These are phyloP conservation scores for Eurytoma californica DNA, from an alignment of 2,888 invertebrate genomes.

Conservation along the genomic window DNA sequence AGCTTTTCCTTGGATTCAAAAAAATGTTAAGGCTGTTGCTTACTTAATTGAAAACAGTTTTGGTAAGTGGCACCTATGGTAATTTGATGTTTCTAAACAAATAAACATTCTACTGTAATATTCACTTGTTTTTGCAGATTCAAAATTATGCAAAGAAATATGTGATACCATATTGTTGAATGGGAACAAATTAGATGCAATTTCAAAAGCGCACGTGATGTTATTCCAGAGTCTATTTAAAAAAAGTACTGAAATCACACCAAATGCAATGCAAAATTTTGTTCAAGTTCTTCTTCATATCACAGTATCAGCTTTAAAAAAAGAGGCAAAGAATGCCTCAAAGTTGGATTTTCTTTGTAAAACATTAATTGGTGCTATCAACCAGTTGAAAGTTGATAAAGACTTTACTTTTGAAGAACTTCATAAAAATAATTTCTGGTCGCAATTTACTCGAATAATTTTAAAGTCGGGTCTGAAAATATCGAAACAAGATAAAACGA, in stretches of 20 bases:
- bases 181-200: slow-evolving; percentile 68
- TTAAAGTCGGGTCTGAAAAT: slow-evolving; percentile 82
- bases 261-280: slow-evolving; percentile 62
- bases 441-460: slow-evolving; percentile 75
- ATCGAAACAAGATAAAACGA: slow-evolving; percentile 66
- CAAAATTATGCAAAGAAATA: slow-evolving; percentile 61
- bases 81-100: not conserved
- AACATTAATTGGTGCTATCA: slow-evolving; percentile 59
- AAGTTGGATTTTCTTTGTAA: slow-evolving; percentile 65
- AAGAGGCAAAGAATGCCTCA: slow-evolving; percentile 64
- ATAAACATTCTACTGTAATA: slow-evolving; percentile 3
- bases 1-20: slow-evolving; percentile 66
- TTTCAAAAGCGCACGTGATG: slow-evolving; percentile 63
- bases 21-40: slow-evolving; percentile 78
- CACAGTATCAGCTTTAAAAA: slow-evolving; percentile 67
- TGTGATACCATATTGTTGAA: slow-evolving; percentile 65
- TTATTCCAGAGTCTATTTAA: slow-evolving; percentile 65
- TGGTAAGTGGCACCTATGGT: slow-evolving; percentile 57
- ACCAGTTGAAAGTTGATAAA: slow-evolving; percentile 57
- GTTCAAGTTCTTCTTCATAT: slow-evolving; percentile 67
- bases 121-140: slow-evolving; percentile 58
- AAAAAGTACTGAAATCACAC: slow-evolving; percentile 56
- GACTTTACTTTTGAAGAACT: slow-evolving; percentile 63
- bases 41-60: slow-evolving; percentile 77
- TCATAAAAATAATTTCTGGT: slow-evolving; percentile 68